Conservation (phyloP, 1,140 invertebrate species). For the Chrysomallon squamiferum region DNA sequence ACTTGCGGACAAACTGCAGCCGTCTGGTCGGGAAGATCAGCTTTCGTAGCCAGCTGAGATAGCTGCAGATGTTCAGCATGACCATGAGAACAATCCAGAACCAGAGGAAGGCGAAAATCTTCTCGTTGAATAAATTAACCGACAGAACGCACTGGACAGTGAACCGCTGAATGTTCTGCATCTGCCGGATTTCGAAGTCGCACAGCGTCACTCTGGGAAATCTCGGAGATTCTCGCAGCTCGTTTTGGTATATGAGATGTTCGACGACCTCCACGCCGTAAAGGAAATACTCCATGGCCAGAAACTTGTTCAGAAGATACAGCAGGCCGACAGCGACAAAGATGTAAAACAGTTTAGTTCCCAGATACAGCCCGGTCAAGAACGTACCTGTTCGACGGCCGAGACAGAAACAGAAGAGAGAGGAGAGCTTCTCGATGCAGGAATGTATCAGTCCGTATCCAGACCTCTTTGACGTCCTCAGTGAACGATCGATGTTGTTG, state of each 20-base stretch:
- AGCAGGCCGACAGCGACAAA: slow-evolving; percentile 64
- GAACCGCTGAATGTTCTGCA: slow-evolving; percentile 54
- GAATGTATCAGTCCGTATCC: slow-evolving; percentile 3
- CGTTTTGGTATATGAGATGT: slow-evolving; percentile 1
- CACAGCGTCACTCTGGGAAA: slow-evolving; percentile 67
- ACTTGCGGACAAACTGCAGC: slow-evolving; percentile 27
- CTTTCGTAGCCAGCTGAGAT: slow-evolving; percentile 51
- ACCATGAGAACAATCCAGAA: slow-evolving; percentile 49
- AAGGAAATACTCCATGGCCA: slow-evolving; percentile 40
- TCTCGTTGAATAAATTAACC: slow-evolving; percentile 67
- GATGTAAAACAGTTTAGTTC: slow-evolving; percentile 63
- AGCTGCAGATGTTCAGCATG: slow-evolving; percentile 58
- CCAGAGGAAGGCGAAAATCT: slow-evolving; percentile 62
- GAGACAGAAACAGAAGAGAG: slow-evolving; percentile 40
- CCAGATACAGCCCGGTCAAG: slow-evolving; percentile 62
- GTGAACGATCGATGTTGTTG: slow-evolving; percentile 25
- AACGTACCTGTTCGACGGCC: slow-evolving; percentile 60
- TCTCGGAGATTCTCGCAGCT: slow-evolving; percentile 10
- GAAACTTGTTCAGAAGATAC: slow-evolving; percentile 58
- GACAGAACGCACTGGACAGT: slow-evolving; percentile 66
- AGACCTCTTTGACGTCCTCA: slow-evolving; percentile 21
- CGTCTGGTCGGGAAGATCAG: slow-evolving; percentile 48
- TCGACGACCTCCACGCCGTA: slow-evolving; percentile 2
- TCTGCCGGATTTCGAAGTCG: slow-evolving; percentile 65
- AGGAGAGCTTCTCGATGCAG: slow-evolving; percentile 10